Conservation (phyloP, 2,113 vertebrate species). For the Pagrus major region DNA sequence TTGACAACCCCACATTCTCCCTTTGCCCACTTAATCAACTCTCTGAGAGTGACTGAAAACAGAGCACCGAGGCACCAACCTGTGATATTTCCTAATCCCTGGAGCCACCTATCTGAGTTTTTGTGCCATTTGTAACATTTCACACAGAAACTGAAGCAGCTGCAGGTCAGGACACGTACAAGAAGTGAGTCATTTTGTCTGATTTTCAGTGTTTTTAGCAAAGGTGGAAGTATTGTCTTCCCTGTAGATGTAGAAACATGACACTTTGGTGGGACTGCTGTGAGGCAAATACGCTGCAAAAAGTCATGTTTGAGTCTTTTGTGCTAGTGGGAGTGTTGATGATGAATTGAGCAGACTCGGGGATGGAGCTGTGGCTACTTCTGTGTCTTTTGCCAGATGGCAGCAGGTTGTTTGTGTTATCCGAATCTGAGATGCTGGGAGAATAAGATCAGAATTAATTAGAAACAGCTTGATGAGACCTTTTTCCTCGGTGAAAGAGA, state of each 20-base stretch:
- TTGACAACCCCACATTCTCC: no score
- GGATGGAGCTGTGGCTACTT: no score
- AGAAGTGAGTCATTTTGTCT: background rate
- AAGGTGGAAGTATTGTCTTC: background rate
- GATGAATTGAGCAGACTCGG: no score
- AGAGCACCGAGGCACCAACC: background rate
- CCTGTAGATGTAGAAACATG: background rate
- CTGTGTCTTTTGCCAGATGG: no score
- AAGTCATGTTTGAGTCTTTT: no score
- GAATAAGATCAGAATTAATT: no score
- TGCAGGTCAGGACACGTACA: background rate
- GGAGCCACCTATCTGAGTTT: background rate
- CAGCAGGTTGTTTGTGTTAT: no score
- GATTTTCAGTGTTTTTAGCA: background rate
- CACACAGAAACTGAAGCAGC: background rate
- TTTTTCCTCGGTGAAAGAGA: background rate
- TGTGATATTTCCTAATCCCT: background rate
- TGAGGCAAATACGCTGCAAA: background rate
- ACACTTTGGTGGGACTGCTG: background rate
- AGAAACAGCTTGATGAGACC: no score
- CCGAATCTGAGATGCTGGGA: no score
- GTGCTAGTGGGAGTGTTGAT: no score
- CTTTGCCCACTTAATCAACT: background rate
- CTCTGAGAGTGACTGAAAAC: background rate
- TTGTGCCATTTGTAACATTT: background rate